Evolutionary conservation across 1,140 invertebrate species (phyloP), one percentile per base, ranked within the genome.

Genomic region (Scaptodrosophila lebanonensis): DNA sequence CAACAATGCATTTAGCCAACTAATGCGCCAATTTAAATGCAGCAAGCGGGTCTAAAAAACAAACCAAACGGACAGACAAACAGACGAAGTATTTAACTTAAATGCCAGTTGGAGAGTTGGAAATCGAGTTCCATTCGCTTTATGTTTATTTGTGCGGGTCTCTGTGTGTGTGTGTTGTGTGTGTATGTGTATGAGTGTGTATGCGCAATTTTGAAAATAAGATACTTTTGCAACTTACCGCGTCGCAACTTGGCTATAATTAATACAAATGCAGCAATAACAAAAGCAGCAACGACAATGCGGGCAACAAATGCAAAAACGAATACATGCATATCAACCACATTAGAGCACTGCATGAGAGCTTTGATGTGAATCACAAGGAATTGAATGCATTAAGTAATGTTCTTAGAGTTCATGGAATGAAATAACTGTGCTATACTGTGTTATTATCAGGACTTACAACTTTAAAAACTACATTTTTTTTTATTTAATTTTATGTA

Each of bases 21-120:
- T 72, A 77, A 77, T 68, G 73, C 64, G 72, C 64, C 73, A 77
- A 77, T 77, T 77, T 73, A 64, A 77, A 77, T 68, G 72, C 72
- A 67, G 64, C 68, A 77, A 49, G 11, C 25, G 27, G 3, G 18
- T 40, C 25, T 45, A 45, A 35, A 27, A 15, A 8, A 17, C 15
- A 53, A 35, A 35, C 16, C 18, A 35, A 22, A 58, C 42, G 25
- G 13, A 32, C 17, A 47, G 32, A 22, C 56, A 20, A 70, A 64
- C 72, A 67, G 71, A 71, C 72, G 68, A 79, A 77, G 73, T 79
- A 79, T 79, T 79, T 61, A 73, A 72, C 33, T 61, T 77, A 79
- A 77, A 79, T 79, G 71, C 56, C 71, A 75, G 71, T 76, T 75
- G 56, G 35, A 51, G 20, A 66, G 50, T 29, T 49, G 43, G 64